Percentiles rank a stretch among this genome's conserved stretches.
phyloP scores from a whole-genome alignment of 2,888 invertebrate genomes.

The Lasiommata megera region DNA sequence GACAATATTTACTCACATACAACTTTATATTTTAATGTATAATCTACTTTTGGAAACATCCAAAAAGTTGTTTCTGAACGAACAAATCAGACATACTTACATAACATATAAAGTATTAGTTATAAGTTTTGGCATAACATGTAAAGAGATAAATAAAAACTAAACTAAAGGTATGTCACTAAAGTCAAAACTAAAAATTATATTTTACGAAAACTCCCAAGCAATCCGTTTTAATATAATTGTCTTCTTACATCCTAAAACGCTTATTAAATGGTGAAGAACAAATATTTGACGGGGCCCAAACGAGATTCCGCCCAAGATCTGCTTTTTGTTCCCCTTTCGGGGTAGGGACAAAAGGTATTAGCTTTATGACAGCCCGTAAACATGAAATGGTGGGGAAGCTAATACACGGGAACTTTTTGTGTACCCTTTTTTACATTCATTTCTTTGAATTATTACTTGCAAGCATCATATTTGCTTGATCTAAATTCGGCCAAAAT shows the following conservation, averaged over 20 bases:
- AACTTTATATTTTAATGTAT: no score
- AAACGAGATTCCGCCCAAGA: conserved; percentile 27
- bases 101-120: no score
- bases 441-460: conserved; percentile 1
- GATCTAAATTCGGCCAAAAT: no score
- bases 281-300: conserved; percentile 25
- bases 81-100: no score
- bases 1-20: no score
- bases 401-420: conserved; percentile 24
- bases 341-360: conserved; percentile 24
- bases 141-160: no score
- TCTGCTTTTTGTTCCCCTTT: conserved; percentile 19
- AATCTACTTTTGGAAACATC: no score
- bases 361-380: conserved; percentile 34
- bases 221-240: conserved; percentile 4
- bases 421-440: conserved; percentile 3
- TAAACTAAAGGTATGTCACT: no score
- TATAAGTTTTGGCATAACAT: no score
- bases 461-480: no score
- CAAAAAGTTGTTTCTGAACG: no score
- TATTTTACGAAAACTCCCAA: neutral
- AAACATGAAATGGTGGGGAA: conserved; percentile 31
- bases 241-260: conserved; percentile 4
- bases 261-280: conserved; percentile 21
- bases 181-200: no score